Conservation (phyloP, 53 echinoderm and acorn worm genomes). For the Hippasteria phrygiana region DNA sequence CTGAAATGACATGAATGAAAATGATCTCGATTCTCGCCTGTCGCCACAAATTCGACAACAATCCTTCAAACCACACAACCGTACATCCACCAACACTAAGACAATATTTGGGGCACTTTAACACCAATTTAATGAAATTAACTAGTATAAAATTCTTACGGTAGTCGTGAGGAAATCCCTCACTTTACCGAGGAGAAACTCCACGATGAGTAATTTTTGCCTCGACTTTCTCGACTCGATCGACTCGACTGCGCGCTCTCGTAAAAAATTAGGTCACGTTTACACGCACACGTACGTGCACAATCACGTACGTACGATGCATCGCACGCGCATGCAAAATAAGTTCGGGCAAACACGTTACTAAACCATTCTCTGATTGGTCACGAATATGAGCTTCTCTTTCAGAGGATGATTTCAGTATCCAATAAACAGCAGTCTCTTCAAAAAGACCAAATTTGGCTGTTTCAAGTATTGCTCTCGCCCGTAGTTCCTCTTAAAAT, state of each 20-base stretch:
- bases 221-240: neutral
- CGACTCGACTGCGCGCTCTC: neutral
- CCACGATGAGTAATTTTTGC: constrained; percentile 38
- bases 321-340: neutral
- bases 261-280: neutral
- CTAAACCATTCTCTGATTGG: neutral
- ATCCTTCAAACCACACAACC: no score
- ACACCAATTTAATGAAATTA: neutral
- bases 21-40: no score
- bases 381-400: neutral
- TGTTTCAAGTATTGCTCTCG: neutral
- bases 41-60: no score
- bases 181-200: constrained; percentile 53
- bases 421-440: neutral
- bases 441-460: neutral
- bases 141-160: constrained; percentile 23
- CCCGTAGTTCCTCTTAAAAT: neutral
- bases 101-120: no score
- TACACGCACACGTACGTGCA: neutral
- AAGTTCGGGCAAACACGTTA: neutral
- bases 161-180: constrained; percentile 60
- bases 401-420: neutral
- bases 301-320: neutral
- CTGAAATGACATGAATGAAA: no score
- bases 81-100: neutral